Percentiles rank a stretch among this genome's conserved stretches.
Conservation (phyloP, 1,140 invertebrate genomes). For the Grapholita molesta region DNA sequence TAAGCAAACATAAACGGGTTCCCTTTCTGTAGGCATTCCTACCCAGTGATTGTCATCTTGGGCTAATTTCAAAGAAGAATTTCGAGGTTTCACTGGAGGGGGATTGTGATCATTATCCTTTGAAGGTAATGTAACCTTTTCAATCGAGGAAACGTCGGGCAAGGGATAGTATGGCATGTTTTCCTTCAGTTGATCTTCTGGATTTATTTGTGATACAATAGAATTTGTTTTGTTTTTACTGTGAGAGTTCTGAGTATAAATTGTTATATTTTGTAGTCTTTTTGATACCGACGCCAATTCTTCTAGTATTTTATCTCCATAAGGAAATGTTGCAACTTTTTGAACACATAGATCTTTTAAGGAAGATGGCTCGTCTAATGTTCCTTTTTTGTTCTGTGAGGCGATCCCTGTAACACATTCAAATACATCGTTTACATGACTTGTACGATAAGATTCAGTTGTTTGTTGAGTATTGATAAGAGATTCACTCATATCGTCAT, state of each 20-base stretch:
- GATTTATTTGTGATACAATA: constrained; percentile 18
- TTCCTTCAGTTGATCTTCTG: background rate
- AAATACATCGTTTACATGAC: constrained; percentile 70
- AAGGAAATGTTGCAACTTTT: constrained; percentile 81
- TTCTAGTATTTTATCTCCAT: constrained; percentile 81
- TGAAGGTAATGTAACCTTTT: constrained; percentile 32
- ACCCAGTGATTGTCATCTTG: constrained; percentile 77
- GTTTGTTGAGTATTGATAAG: constrained; percentile 17
- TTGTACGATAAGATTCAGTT: constrained; percentile 25
- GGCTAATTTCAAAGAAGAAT: constrained; percentile 62
- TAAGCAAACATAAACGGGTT: constrained; percentile 83
- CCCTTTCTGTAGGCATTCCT: constrained; percentile 78
- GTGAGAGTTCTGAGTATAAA: constrained; percentile 18
- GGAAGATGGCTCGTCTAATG: constrained; percentile 34
- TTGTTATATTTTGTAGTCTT: constrained; percentile 75
- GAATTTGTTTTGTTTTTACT: background rate
- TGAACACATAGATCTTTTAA: constrained; percentile 80
- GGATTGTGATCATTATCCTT: constrained; percentile 37
- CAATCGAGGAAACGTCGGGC: constrained; percentile 42
- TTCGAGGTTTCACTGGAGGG: constrained; percentile 61
- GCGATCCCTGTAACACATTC: constrained; percentile 40
- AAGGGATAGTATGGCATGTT: constrained; percentile 42
- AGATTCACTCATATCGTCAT: constrained; percentile 49
- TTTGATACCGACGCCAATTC: constrained; percentile 82
- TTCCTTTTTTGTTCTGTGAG: constrained; percentile 25